Evolutionary conservation across 64 coral and sea anemone genomes (phyloP), one percentile per base, ranked within the genome.

Genomic region (Montipora capricornis): DNA sequence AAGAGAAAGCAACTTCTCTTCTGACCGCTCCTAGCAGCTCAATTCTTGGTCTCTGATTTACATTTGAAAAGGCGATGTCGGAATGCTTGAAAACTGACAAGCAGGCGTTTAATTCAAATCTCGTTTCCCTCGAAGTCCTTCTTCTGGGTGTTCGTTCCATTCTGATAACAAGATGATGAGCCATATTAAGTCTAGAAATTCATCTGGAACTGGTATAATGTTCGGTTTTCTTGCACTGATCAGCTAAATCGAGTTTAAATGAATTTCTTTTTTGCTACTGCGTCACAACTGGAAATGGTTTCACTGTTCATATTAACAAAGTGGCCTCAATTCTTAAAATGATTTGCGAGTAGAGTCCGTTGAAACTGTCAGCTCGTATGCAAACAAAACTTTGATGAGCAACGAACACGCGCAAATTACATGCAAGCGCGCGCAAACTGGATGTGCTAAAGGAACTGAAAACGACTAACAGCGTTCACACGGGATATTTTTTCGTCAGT

Each of bases 61-160:
- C 16, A 37, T 6, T 66, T 82, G 57, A 82, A 22, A 82, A 82
- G 6, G 11, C 11, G 4, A 61, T 50, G 12, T 6, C 19, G 53
- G 80, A 82, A 2, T 82, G 10, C 3, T 82, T 82, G 57, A 82
- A 82, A 13, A 61, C 53, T 14, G 80, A 61, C 13, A 82, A 14
- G 59, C 55, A 16, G 22, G 80, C 53, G 53, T 64, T 82, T n/a
- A 82, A 45, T 53, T 82, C 80, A 62, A 62, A 64, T 20, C 57
- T 44, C 5, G 55, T 64, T 44, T 82, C 55, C 11, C 53, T 6
- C 4, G 80, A 64, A 37, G 55, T 64, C 58, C 19, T 80, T 4
- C 78, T 80, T 22, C 80, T 45, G 17, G 55, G 78, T 0, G 17
- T 12, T 17, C 1, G 49, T 57, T 80, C 51, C 49, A 80, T 80